Conservation (phyloP, 2,797 vertebrate species). For the Holocentrus rufus region DNA sequence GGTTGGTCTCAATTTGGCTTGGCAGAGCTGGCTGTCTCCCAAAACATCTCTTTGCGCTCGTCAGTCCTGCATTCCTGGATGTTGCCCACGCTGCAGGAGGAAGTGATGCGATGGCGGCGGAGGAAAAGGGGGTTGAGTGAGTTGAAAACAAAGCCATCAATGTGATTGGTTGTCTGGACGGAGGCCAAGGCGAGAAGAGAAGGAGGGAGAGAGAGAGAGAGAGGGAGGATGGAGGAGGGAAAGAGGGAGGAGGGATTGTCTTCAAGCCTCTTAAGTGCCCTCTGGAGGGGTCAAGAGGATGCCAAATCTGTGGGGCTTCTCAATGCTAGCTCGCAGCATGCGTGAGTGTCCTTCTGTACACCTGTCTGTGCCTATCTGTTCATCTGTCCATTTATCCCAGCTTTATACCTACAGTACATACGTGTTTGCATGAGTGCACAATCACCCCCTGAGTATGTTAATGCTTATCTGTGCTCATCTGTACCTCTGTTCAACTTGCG, state of each 20-base stretch:
- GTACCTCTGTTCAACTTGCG: not conserved
- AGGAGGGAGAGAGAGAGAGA: slow-evolving; percentile 37
- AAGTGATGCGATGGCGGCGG: slow-evolving; percentile 69
- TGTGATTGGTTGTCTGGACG: slow-evolving; percentile 81
- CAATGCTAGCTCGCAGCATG: slow-evolving; percentile 53
- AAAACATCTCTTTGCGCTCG: slow-evolving; percentile 76
- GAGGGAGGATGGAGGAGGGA: slow-evolving; percentile 49
- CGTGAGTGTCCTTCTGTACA: slow-evolving; percentile 58
- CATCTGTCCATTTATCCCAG: slow-evolving; percentile 54
- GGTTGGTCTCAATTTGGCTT: slow-evolving; percentile 67
- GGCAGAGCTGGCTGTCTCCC: slow-evolving; percentile 65
- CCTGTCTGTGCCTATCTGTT: slow-evolving; percentile 53
- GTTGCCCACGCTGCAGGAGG: slow-evolving; percentile 73
- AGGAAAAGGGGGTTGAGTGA: slow-evolving; percentile 54
- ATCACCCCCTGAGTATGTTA: slow-evolving; percentile 44
- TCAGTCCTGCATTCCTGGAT: slow-evolving; percentile 75
- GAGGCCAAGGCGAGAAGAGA: slow-evolving; percentile 73
- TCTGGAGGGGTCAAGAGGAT: slow-evolving; percentile 73
- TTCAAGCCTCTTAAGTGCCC: slow-evolving; percentile 72
- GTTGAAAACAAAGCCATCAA: slow-evolving; percentile 80
- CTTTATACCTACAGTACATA: slow-evolving; percentile 43
- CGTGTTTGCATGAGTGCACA: slow-evolving; percentile 41
- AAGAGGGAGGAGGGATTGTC: slow-evolving; percentile 57
- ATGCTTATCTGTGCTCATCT: not conserved
- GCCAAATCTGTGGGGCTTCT: slow-evolving; percentile 55